A percentile compares a stretch with the other conserved stretches of the same genome.
Evolutionary conservation across 1,140 invertebrate genomes (phyloP).

Genomic region (Drosophila malerkotliana): DNA sequence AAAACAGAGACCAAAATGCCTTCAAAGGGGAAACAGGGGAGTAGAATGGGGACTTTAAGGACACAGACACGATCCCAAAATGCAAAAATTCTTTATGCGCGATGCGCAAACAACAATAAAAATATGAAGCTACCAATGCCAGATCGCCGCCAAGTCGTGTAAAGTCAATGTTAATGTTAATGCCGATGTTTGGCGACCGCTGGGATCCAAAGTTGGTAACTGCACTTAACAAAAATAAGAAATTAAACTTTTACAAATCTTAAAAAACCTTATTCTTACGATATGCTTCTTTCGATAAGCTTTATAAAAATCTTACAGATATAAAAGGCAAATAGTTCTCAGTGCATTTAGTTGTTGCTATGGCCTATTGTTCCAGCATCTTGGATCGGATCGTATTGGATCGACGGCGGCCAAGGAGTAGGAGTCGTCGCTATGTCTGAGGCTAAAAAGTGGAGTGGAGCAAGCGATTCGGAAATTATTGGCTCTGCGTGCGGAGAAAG

Average conservation of each 20-base stretch:
- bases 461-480: slow-evolving; percentile 70
- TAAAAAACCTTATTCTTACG: neutral
- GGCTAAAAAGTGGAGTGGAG: slow-evolving; percentile 33
- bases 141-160: slow-evolving; percentile 76
- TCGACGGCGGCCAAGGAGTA: slow-evolving; percentile 59
- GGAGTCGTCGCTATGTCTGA: slow-evolving; percentile 36
- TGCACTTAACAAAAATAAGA: slow-evolving; percentile 14
- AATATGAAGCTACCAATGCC: slow-evolving; percentile 78
- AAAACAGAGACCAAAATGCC: slow-evolving; percentile 22
- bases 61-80: slow-evolving; percentile 66
- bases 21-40: slow-evolving; percentile 4
- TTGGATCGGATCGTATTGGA: slow-evolving; percentile 33
- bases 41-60: slow-evolving; percentile 53
- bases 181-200: slow-evolving; percentile 62
- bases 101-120: slow-evolving; percentile 80
- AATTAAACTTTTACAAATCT: too few species aligned
- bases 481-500: slow-evolving; percentile 84
- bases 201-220: slow-evolving; percentile 25
- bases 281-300: too few species aligned
- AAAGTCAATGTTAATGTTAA: slow-evolving; percentile 83
- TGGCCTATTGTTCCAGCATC: slow-evolving; percentile 67
- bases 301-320: too few species aligned
- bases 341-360: slow-evolving; percentile 30
- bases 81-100: slow-evolving; percentile 72
- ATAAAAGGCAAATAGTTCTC: neutral